A percentile compares a stretch with the other conserved stretches of the same genome.
phyloP scores from a whole-genome alignment of 2,888 invertebrate genomes.

The Drosophila tripunctata region DNA sequence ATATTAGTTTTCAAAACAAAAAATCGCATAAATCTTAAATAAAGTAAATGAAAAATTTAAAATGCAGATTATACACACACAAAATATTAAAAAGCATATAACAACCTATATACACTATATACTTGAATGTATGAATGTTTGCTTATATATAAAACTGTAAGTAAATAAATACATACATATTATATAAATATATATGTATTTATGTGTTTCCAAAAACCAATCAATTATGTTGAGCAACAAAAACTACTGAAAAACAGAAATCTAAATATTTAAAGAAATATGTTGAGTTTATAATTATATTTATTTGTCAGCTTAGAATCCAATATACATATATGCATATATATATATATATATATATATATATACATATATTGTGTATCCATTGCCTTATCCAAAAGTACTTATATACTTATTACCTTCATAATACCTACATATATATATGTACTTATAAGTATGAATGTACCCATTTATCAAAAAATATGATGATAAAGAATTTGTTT shows the following conservation, averaged over 20 bases:
- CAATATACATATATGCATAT: background rate
- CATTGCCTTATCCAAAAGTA: slow-evolving; percentile 69
- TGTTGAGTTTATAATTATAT: slow-evolving; percentile 42
- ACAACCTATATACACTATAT: slow-evolving; percentile 56
- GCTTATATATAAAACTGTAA: slow-evolving; percentile 50
- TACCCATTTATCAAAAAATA: slow-evolving; percentile 9
- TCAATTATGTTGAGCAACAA: slow-evolving; percentile 8
- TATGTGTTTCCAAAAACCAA: slow-evolving; percentile 13
- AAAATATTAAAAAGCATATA: slow-evolving; percentile 50
- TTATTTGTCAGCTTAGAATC: slow-evolving; percentile 36
- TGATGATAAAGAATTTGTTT: slow-evolving; percentile 59
- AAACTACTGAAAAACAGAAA: background rate
- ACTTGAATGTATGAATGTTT: slow-evolving; percentile 68
- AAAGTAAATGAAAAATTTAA: slow-evolving; percentile 30
- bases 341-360: background rate
- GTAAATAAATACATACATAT: slow-evolving; percentile 24
- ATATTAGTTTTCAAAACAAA: slow-evolving; percentile 15
- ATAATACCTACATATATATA: slow-evolving; percentile 27
- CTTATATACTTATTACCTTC: slow-evolving; percentile 29
- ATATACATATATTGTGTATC: slow-evolving; percentile 43
- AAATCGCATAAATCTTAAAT: slow-evolving; percentile 10
- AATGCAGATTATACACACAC: slow-evolving; percentile 36
- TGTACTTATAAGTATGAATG: slow-evolving; percentile 50
- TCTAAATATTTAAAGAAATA: slow-evolving; percentile 8
- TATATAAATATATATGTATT: background rate